Evolutionary conservation across 2,113 vertebrate species (phyloP).

Genomic region (Peromyscus californicus): DNA sequence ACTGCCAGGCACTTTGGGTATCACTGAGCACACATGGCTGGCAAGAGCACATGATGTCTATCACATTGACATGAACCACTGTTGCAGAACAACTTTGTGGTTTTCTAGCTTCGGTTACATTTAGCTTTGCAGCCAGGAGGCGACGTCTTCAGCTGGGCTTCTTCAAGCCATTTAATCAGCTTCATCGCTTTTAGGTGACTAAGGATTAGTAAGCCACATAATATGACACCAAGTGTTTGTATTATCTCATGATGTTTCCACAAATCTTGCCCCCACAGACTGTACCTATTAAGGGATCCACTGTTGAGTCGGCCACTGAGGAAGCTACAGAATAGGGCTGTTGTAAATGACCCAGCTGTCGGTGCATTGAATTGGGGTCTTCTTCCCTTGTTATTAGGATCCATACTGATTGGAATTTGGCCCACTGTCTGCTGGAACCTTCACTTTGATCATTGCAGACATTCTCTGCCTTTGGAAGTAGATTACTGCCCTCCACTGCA

Average conservation of each 20-base stretch:
- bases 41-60: background rate
- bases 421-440: background rate
- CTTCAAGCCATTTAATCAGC: background rate
- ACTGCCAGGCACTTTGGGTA: background rate
- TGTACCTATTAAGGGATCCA: background rate
- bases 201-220: background rate
- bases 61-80: background rate
- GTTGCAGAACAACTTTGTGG: background rate
- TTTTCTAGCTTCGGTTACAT: background rate
- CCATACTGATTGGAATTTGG: background rate
- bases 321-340: background rate
- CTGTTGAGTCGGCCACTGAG: background rate
- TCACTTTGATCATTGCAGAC: background rate
- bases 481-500: background rate
- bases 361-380: background rate
- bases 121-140: background rate
- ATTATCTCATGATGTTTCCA: background rate
- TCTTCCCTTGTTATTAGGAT: background rate
- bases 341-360: background rate
- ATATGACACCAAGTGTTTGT: background rate
- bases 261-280: background rate
- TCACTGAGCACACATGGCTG: background rate
- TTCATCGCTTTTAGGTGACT: background rate
- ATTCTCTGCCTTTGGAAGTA: background rate
- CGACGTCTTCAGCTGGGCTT: background rate